Evolutionary conservation across 2,888 invertebrate genomes (phyloP), one percentile per base, ranked within the genome.

Genomic region (Sminthurides aquaticus): DNA sequence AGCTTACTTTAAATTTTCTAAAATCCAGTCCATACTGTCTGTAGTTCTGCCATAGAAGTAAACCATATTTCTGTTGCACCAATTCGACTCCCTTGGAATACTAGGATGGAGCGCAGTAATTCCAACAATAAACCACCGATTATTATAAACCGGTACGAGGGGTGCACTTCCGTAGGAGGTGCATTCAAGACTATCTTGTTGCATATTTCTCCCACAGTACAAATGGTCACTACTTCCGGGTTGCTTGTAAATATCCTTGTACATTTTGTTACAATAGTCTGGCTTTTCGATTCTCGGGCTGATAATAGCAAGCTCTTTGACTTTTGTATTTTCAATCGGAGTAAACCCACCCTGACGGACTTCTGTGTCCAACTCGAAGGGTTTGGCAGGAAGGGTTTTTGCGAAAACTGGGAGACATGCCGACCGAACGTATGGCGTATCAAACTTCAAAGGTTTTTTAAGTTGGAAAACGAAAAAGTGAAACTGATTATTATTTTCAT

Each of bases 401-500:
- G 52, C 20, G 25, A 67, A 67, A n/a, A 61, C 26, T 3, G 67
- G 67, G 15, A 67, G 27, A 52, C 67, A 67, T 0, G 58, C 67
- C 11, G 64, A 28, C 1, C 58, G 57, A 1, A 58, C 67, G 26
- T 67, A 67, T 1, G 67, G 64, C 0, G 64, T 55, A 0, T 49
- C 5, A 3, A 67, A 60, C 55, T 61, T 57, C 2, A 67, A 43
- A 1, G 64, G 60, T 1, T n/a, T 28, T 61, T 67, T 64, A 0
- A 67, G 29, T 24, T 64, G 60, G 49, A 64, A 67, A 1, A 67
- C 29, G 55, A 64, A 64, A 52, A 64, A 64, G 48, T 67, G 64
- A 28, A 60, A 67, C 27, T 67, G 60, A 3, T 64, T 57, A 29
- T 67, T 67, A n/a, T 63, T 57, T 15, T 56, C 18, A 3, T 63